A percentile compares a stretch with the other conserved stretches of the same genome.
Conservation (phyloP, 2,113 vertebrate species). For the Merops nubicus region DNA sequence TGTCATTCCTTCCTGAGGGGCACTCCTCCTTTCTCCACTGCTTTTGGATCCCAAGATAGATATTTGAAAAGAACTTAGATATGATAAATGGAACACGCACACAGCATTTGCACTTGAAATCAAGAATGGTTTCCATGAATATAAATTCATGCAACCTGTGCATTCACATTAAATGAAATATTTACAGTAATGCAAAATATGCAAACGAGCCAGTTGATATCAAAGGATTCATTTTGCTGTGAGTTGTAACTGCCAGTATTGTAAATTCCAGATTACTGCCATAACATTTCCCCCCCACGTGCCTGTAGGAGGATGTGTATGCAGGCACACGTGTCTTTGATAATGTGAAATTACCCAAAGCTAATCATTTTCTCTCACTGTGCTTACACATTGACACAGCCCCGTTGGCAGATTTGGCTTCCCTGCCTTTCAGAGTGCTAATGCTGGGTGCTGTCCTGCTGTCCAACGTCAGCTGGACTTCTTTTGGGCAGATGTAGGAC, state of each 20-base stretch:
- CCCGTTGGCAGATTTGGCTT: neutral
- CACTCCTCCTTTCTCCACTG: neutral
- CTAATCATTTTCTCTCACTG: neutral
- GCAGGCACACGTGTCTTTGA: neutral
- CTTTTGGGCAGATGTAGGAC: neutral
- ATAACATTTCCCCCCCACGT: rapidly evolving
- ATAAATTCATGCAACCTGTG: neutral
- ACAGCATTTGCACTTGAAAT: neutral
- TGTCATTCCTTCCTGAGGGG: neutral
- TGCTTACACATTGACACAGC: rapidly evolving
- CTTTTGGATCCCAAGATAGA: neutral
- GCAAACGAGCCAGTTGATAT: neutral
- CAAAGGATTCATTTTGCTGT: neutral
- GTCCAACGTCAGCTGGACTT: neutral
- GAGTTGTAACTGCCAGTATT: neutral
- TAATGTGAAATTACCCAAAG: neutral
- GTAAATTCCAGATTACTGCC: neutral
- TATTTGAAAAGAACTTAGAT: neutral
- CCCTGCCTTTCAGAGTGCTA: neutral
- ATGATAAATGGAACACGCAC: rapidly evolving
- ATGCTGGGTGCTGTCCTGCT: neutral
- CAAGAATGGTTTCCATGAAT: neutral
- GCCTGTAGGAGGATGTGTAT: neutral
- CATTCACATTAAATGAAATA: neutral
- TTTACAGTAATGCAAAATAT: neutral